phyloP scores from a whole-genome alignment of 2,888 invertebrate species.

The Platerodrilus igneus region DNA sequence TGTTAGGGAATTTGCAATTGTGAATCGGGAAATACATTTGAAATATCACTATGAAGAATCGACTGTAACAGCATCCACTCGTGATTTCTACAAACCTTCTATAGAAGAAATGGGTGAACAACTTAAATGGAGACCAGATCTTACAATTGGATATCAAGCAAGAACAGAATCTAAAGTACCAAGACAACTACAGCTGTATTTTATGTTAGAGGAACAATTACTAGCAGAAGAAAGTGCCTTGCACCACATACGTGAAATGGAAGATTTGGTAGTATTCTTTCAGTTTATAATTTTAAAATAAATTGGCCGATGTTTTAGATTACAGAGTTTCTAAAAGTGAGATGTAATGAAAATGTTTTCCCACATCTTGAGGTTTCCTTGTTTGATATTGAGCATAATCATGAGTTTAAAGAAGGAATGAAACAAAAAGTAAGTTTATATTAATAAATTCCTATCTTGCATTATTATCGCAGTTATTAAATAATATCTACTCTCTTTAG shows the following conservation, averaged over 20 bases:
- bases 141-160: conserved; percentile 64
- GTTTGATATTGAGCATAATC: conserved; percentile 55
- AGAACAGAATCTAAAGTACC: conserved; percentile 57
- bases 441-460: too few relatives aligned
- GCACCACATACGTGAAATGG: conserved; percentile 52
- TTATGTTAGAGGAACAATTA: conserved; percentile 59
- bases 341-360: conserved; percentile 48
- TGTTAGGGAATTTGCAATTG: conserved; percentile 59
- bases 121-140: conserved; percentile 58
- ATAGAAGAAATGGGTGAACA: conserved; percentile 66
- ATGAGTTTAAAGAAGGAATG: conserved; percentile 49
- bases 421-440: conserved; percentile 47
- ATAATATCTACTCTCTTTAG: too few relatives aligned
- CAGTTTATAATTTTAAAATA: not conserved
- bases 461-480: too few relatives aligned
- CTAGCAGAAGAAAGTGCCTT: conserved; percentile 57
- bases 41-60: conserved; percentile 61
- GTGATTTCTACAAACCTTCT: conserved; percentile 65
- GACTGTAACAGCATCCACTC: conserved; percentile 58
- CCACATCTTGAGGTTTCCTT: conserved; percentile 52
- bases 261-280: conserved; percentile 41
- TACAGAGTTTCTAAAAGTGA: conserved; percentile 46
- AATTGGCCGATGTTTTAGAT: conserved; percentile 35
- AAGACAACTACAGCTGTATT: conserved; percentile 61
- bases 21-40: conserved; percentile 57